Conservation (phyloP, 2,797 vertebrate species). For the Falco cherrug region DNA sequence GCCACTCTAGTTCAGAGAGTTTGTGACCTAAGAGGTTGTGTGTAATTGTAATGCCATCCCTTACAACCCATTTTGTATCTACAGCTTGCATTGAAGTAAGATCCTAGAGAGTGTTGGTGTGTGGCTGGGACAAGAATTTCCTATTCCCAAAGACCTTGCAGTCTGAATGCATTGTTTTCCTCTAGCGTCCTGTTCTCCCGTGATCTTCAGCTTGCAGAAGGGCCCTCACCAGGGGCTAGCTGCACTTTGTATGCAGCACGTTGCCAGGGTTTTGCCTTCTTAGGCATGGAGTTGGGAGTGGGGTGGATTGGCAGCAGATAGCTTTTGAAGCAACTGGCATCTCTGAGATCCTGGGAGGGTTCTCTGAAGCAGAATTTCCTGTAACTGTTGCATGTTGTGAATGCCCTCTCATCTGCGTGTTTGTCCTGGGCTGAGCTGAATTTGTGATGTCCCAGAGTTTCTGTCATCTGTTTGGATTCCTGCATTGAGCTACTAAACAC, state of each 20-base stretch:
- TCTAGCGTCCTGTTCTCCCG: neutral
- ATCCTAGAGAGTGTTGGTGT: neutral
- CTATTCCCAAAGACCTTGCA: neutral
- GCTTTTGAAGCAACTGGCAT: neutral
- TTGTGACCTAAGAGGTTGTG: neutral
- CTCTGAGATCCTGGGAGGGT: constrained; percentile 5
- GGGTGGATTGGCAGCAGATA: neutral
- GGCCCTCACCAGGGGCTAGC: neutral
- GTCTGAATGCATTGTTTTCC: neutral
- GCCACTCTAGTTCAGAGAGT: neutral
- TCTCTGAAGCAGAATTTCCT: constrained; percentile 4
- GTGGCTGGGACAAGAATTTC: neutral
- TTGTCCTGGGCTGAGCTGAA: neutral
- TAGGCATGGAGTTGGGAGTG: neutral
- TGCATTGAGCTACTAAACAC: neutral
- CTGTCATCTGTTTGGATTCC: neutral
- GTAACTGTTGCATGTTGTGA: neutral
- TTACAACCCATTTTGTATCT: neutral
- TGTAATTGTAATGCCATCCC: neutral
- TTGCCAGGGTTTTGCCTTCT: constrained; percentile 1
- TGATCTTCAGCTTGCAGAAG: neutral
- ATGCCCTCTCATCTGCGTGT: neutral
- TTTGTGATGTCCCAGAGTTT: neutral
- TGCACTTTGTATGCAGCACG: neutral
- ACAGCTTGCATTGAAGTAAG: neutral